Conservation (phyloP, 2,113 vertebrate species). For the Alligator sinensis region DNA sequence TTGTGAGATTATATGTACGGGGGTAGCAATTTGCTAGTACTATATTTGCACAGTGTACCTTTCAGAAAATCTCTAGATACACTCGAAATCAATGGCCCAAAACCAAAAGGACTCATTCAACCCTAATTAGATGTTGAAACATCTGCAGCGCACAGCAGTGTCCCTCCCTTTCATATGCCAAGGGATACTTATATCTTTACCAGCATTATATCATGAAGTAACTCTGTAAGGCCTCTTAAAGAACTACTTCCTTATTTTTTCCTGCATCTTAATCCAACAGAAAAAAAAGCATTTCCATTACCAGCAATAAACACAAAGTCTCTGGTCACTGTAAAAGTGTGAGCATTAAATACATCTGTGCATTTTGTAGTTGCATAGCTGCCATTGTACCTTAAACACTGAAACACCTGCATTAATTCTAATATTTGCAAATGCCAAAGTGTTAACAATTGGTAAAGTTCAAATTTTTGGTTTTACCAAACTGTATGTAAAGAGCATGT, state of each 20-base stretch:
- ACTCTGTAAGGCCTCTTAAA: neutral
- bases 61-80: conserved; percentile 3
- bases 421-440: neutral
- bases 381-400: neutral
- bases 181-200: neutral
- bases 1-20: neutral
- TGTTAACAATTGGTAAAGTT: neutral
- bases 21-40: neutral
- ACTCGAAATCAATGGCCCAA: conserved; percentile 21
- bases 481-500: neutral
- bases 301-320: neutral
- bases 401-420: neutral
- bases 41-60: neutral
- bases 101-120: conserved; percentile 13
- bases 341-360: neutral
- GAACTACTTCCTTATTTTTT: neutral
- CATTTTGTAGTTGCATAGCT: neutral
- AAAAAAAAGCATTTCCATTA: neutral
- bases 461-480: neutral
- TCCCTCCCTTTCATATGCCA: neutral
- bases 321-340: neutral
- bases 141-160: neutral
- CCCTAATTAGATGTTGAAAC: conserved; percentile 34
- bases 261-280: neutral
- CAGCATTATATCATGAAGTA: neutral